Percentiles rank a stretch among this genome's conserved stretches.
These are phyloP conservation scores for Andrena praecox DNA, from an alignment of 2,888 invertebrate genomes.

Conservation along the genomic window DNA sequence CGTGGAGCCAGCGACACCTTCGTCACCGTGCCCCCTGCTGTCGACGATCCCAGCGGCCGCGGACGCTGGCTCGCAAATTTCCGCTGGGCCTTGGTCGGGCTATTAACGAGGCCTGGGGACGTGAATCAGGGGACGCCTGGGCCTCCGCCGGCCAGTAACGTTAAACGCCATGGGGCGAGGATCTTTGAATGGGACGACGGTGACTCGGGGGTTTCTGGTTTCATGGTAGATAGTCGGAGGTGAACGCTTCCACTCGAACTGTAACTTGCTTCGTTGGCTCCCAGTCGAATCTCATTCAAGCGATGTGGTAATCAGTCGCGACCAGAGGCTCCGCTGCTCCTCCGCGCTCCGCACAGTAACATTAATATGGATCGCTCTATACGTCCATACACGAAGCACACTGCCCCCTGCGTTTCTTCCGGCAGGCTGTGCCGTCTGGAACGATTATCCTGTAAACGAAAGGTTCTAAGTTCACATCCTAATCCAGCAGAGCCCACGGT, in stretches of 20 bases:
- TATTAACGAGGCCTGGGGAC: constrained; percentile 52
- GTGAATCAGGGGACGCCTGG: constrained; percentile 43
- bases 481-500: constrained; percentile 7
- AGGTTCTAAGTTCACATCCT: constrained; percentile 5
- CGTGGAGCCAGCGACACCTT: constrained; percentile 61
- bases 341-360: too few species aligned
- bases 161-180: background rate
- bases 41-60: constrained; percentile 30
- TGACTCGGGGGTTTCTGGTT: constrained; percentile 20
- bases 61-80: constrained; percentile 62
- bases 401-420: background rate
- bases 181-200: constrained; percentile 8
- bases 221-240: background rate
- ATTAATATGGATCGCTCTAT: too few species aligned
- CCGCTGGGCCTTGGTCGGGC: constrained; percentile 40
- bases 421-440: background rate
- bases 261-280: background rate
- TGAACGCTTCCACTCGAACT: background rate
- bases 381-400: too few species aligned
- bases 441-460: constrained; percentile 1
- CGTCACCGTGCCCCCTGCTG: constrained; percentile 57
- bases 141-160: background rate
- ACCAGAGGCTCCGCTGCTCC: too few species aligned
- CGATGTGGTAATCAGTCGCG: too few species aligned
- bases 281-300: too few species aligned